Conservation (phyloP, 2,888 invertebrate species). For the Epinotia brunnichana region DNA sequence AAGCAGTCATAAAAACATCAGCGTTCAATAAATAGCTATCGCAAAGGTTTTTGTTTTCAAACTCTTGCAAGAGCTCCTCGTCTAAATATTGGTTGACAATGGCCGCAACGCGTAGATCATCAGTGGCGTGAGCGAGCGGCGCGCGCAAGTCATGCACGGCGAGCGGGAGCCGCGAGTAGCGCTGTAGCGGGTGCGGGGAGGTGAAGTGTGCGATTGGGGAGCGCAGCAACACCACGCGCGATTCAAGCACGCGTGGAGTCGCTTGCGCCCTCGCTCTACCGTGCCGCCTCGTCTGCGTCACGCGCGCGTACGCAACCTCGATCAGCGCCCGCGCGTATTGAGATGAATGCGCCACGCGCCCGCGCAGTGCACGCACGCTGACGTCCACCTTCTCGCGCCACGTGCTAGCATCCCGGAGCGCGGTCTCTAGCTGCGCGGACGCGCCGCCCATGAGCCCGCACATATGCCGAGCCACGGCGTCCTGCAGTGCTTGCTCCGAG, state of each 20-base stretch:
- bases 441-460: conserved; percentile 52
- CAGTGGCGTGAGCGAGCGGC: conserved; percentile 50
- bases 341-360: conserved; percentile 54
- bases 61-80: conserved; percentile 49
- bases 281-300: conserved; percentile 51
- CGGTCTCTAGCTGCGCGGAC: conserved; percentile 46
- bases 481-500: conserved; percentile 51
- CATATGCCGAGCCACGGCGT: conserved; percentile 55
- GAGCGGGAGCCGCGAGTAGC: conserved; percentile 45
- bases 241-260: conserved; percentile 49
- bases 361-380: conserved; percentile 49
- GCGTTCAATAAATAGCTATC: conserved; percentile 49
- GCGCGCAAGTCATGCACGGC: conserved; percentile 50
- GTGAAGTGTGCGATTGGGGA: conserved; percentile 9
- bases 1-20: conserved; percentile 31
- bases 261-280: conserved; percentile 17
- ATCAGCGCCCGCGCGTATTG: conserved; percentile 60
- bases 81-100: conserved; percentile 57
- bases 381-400: conserved; percentile 58
- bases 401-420: conserved; percentile 40
- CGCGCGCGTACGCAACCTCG: conserved; percentile 55
- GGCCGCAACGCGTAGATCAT: conserved; percentile 54
- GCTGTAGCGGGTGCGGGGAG: conserved; percentile 43
- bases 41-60: conserved; percentile 55
- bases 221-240: conserved; percentile 56